These are phyloP conservation scores for Spisula solida DNA, from an alignment of 2,888 invertebrate species.

Conservation along the genomic window DNA sequence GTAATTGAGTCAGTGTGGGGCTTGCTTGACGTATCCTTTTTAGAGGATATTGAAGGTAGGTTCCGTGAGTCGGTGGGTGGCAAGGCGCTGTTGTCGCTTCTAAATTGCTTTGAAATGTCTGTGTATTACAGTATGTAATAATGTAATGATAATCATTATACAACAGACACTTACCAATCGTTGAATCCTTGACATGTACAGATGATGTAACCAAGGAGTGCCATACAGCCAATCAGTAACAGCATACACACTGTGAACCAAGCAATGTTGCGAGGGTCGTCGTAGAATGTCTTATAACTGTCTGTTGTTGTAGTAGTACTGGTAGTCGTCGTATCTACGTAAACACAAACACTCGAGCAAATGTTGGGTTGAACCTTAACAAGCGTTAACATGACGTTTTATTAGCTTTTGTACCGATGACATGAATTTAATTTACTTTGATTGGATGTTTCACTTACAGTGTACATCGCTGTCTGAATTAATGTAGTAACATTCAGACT, in stretches of 20 bases:
- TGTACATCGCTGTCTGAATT: neutral
- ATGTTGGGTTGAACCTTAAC: neutral
- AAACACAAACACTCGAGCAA: neutral
- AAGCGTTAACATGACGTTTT: no score
- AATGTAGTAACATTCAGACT: no score
- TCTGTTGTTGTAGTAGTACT: constrained; percentile 64
- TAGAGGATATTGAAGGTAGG: no score
- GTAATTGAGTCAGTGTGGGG: no score
- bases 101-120: no score
- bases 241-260: constrained; percentile 60
- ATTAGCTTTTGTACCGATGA: no score
- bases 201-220: constrained; percentile 10
- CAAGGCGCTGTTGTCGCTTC: no score
- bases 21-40: no score
- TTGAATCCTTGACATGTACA: constrained; percentile 47
- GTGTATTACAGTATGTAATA: no score
- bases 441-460: neutral
- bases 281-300: constrained; percentile 62
- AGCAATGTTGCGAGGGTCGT: constrained; percentile 63
- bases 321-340: constrained; percentile 65
- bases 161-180: constrained; percentile 22
- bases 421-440: neutral
- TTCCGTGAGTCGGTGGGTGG: no score
- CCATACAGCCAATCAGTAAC: constrained; percentile 20
- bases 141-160: no score